phyloP scores from a whole-genome alignment of 2,113 vertebrate genomes.

The Sceloporus tristichus region DNA sequence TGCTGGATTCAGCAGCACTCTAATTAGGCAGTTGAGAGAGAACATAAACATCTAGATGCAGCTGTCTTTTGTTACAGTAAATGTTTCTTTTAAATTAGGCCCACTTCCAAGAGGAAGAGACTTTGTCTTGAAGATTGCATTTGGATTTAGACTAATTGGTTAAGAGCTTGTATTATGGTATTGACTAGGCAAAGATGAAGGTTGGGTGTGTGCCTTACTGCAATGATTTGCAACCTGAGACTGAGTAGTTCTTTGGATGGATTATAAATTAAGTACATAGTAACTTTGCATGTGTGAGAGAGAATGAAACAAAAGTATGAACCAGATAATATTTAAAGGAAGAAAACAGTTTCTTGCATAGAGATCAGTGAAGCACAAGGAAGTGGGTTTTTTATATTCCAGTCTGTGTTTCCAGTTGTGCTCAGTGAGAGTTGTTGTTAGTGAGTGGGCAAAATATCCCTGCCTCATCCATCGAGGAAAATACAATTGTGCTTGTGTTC shows the following conservation, averaged over 20 bases:
- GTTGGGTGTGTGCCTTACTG: not conserved
- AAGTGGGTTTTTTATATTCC: not conserved
- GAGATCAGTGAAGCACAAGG: too few species aligned
- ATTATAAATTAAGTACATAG: not conserved
- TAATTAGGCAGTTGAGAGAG: not conserved
- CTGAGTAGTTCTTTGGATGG: not conserved
- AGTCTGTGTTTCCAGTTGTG: not conserved
- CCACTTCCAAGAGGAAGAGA: slow-evolving; percentile 9
- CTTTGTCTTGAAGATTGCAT: not conserved
- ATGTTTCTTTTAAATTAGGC: slow-evolving; percentile 1
- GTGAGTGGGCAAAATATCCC: not conserved
- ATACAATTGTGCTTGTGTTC: not conserved
- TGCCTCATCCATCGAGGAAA: not conserved
- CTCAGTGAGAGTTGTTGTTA: not conserved
- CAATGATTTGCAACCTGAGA: slow-evolving; percentile 1
- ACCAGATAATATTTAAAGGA: not conserved
- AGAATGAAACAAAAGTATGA: not conserved
- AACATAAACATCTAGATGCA: not conserved
- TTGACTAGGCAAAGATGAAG: not conserved
- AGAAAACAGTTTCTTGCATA: not conserved
- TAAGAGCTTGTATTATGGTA: not conserved
- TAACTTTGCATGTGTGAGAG: not conserved
- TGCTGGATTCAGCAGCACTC: not conserved
- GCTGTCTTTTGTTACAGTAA: slow-evolving; percentile 2
- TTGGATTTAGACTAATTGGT: slow-evolving; percentile 10